Base-by-base conservation (phyloP, 2,888 invertebrate species). In the Cataglyphis livida region DNA sequence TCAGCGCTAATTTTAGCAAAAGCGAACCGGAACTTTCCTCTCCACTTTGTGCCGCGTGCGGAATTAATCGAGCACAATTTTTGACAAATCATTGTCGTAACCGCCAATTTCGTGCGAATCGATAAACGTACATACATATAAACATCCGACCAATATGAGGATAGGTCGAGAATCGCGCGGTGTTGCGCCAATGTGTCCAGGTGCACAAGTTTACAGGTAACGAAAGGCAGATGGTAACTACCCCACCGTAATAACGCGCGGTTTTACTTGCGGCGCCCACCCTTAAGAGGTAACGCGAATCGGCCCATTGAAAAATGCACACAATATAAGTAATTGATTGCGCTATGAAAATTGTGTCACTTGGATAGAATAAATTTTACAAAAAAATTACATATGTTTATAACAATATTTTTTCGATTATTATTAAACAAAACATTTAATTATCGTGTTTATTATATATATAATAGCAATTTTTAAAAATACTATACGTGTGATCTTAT, bases 141-240 rank as follows among this genome's bases (percentile, higher is more conserved):
- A 59, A 73, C 18, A 70, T 7, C n/a, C 51, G 48, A 7, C n/a
- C 48, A n/a, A 51, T 51, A 51, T 51, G 44, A 59, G 85, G 73
- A 81, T 48, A 57, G 51, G 51, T 51, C 44, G 59, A 54, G 57
- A 65, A 41, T 71, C 44, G 73, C 78, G 74, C 78, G 59, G 38
- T 79, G 78, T 51, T n/a, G 73, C 83, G 81, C 81, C 90, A 84
- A 88, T 87, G 83, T 84, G 87, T 91, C 93, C 92, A 92, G 91
- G 92, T 92, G 92, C 73, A 76, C 83, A 84, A 83, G 76, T 81
- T 88, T 86, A 83, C 88, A 89, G 90, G 90, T 90, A 90, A 84
- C 78, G 86, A 86, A 89, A 82, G 85, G 91, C 93, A 93, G 93
- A 93, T 93, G 93, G 92, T 86, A 89, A 85, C 90, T 91, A 90